These are phyloP conservation scores for Yponomeuta evonymella DNA, from an alignment of 2,888 invertebrate genomes.

Conservation along the genomic window DNA sequence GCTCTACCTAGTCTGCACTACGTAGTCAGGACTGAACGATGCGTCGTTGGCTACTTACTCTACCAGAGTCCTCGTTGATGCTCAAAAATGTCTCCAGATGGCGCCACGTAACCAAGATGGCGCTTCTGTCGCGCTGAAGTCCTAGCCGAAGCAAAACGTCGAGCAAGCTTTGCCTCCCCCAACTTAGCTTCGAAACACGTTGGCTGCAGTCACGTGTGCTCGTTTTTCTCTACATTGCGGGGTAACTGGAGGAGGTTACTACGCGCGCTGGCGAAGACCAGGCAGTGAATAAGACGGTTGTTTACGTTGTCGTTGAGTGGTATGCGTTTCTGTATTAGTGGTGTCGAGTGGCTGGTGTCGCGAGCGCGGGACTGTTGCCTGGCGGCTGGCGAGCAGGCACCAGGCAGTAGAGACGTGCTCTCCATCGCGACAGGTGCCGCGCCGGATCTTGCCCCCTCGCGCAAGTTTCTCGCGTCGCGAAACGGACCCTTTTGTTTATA, in stretches of 20 bases:
- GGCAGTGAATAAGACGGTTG: neutral
- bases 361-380: conserved; percentile 25
- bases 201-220: neutral
- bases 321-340: conserved; percentile 17
- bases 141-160: neutral
- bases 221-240: conserved; percentile 34
- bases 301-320: neutral
- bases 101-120: conserved; percentile 20
- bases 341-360: conserved; percentile 43
- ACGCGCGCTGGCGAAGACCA: neutral
- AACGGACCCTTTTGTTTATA: conserved; percentile 57
- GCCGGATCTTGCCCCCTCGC: conserved; percentile 31
- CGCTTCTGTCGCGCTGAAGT: conserved; percentile 14
- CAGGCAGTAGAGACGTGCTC: conserved; percentile 67
- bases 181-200: neutral
- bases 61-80: conserved; percentile 16
- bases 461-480: conserved; percentile 59
- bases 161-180: conserved; percentile 8
- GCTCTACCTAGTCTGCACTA: neutral
- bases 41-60: neutral
- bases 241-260: neutral
- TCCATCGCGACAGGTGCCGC: conserved; percentile 65
- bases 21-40: neutral
- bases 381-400: conserved; percentile 35
- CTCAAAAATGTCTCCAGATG: conserved; percentile 16